phyloP scores from a whole-genome alignment of 2,888 invertebrate species.

The Drymonia ruficornis region DNA sequence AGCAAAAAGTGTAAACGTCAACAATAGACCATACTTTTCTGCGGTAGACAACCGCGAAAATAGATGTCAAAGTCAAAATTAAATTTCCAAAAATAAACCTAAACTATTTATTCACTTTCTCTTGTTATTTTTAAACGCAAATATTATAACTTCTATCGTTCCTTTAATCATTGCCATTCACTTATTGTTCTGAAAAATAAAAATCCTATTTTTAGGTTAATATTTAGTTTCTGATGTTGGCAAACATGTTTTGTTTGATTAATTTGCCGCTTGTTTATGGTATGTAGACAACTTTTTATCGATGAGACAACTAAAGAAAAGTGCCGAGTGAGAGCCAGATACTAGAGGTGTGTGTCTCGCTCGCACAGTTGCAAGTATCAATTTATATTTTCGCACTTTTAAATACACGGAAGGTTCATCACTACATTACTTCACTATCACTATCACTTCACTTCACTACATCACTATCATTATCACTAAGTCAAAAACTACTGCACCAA shows the following conservation, averaged over 20 bases:
- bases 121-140: neutral
- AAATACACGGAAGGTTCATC: too few relatives aligned
- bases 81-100: neutral
- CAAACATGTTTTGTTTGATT: neutral
- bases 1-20: conserved; percentile 45
- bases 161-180: neutral
- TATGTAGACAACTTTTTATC: too few relatives aligned
- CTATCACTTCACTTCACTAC: too few relatives aligned
- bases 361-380: too few relatives aligned
- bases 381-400: too few relatives aligned
- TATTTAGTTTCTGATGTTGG: conserved; percentile 24
- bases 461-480: too few relatives aligned
- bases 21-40: conserved; percentile 35
- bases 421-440: too few relatives aligned
- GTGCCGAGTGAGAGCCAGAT: too few relatives aligned
- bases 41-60: conserved; percentile 48
- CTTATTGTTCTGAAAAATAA: neutral
- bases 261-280: neutral
- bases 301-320: too few relatives aligned
- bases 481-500: too few relatives aligned
- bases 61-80: conserved; percentile 42
- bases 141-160: neutral
- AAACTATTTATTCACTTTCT: neutral
- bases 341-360: too few relatives aligned
- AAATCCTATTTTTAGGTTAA: neutral